These are phyloP conservation scores for Willisornis vidua DNA, from an alignment of 2,113 vertebrate species.

Conservation along the genomic window DNA sequence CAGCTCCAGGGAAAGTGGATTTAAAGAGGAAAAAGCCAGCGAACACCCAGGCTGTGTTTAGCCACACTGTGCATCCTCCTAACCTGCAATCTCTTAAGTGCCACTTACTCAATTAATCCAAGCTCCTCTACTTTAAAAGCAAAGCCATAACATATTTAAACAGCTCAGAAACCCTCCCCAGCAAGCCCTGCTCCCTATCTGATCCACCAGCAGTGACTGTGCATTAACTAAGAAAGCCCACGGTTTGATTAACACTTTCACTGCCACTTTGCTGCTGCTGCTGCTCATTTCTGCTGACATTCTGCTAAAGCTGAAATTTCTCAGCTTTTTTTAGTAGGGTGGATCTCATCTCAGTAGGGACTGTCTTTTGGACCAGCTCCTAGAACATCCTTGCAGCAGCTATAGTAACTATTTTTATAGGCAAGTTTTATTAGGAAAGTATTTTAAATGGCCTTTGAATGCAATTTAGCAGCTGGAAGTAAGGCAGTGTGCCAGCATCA, in stretches of 20 bases:
- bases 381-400: conserved; percentile 67
- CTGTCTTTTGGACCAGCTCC: conserved; percentile 57
- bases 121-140: conserved; percentile 40
- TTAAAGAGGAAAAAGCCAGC: neutral
- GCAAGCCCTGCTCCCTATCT: neutral
- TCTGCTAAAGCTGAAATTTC: conserved; percentile 1
- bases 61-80: conserved; percentile 24
- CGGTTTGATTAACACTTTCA: conserved; percentile 4
- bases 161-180: conserved; percentile 37
- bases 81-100: conserved; percentile 51
- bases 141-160: conserved; percentile 32
- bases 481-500: conserved; percentile 41
- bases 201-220: conserved; percentile 29
- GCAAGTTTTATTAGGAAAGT: conserved; percentile 69
- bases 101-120: conserved; percentile 61
- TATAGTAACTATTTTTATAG: conserved; percentile 66
- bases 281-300: neutral
- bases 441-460: conserved; percentile 69
- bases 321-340: conserved; percentile 52
- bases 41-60: conserved; percentile 25
- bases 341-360: conserved; percentile 52
- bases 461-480: conserved; percentile 70
- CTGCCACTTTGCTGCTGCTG: neutral
- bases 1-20: neutral
- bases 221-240: conserved; percentile 27